phyloP scores from a whole-genome alignment of 2,797 vertebrate genomes.

The Chelon labrosus region DNA sequence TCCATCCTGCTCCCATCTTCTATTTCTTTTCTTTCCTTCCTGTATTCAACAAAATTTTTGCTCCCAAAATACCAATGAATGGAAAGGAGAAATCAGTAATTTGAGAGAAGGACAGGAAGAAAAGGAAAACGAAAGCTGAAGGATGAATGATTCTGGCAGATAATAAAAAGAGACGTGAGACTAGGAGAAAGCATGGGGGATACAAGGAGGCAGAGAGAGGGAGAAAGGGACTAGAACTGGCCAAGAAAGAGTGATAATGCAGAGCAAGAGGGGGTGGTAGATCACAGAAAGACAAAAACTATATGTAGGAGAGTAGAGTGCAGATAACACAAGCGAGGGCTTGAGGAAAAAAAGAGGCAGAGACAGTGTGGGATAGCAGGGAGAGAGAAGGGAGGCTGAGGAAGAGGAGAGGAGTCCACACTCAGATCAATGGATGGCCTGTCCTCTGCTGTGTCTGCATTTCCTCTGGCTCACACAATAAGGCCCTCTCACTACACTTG shows the following conservation, averaged over 20 bases:
- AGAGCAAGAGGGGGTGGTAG: slow-evolving; percentile 45
- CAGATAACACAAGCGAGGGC: slow-evolving; percentile 42
- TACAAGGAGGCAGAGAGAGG: neutral
- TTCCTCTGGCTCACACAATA: slow-evolving; percentile 79
- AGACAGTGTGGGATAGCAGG: slow-evolving; percentile 62
- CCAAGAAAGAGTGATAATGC: slow-evolving; percentile 32
- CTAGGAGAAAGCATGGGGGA: slow-evolving; percentile 23
- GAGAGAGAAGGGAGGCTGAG: slow-evolving; percentile 32
- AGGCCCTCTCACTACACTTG: slow-evolving; percentile 70
- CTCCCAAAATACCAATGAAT: neutral
- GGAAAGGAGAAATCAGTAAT: neutral
- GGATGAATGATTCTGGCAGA: slow-evolving; percentile 33
- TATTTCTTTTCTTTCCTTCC: neutral
- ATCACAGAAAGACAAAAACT: slow-evolving; percentile 59
- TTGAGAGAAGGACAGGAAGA: slow-evolving; percentile 24
- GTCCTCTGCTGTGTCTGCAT: slow-evolving; percentile 82
- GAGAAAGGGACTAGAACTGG: slow-evolving; percentile 16
- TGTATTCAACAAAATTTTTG: slow-evolving; percentile 3
- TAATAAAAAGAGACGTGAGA: slow-evolving; percentile 37
- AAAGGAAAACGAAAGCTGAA: slow-evolving; percentile 13
- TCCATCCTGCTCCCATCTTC: neutral
- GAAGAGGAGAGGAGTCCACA: slow-evolving; percentile 66
- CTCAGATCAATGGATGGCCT: slow-evolving; percentile 80
- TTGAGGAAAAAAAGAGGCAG: slow-evolving; percentile 51
- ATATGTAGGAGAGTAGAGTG: slow-evolving; percentile 48